Evolutionary conservation across 1,140 invertebrate genomes (phyloP), one percentile per base, ranked within the genome.

Genomic region (Eulimnadia texana): DNA sequence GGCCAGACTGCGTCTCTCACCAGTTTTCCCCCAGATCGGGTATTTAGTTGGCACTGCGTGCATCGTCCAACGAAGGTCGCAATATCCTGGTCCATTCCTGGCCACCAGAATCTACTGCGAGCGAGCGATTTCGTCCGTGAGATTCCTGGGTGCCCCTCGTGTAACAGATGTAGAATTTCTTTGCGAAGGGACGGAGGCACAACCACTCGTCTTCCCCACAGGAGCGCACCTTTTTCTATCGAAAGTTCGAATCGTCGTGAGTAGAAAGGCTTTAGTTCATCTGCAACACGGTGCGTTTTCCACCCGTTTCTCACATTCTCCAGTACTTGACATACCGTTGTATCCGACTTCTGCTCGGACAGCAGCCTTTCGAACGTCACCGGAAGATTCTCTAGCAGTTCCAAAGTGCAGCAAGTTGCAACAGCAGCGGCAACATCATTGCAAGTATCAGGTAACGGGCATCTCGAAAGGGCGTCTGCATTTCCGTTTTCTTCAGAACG

Each of bases 81-180:
- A 1, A 69, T 71, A 13, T 78, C 72, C 58, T 68, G 68, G 63
- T 81, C 74, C 0, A 79, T 73, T 29, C n/a, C n/a, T n/a, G n/a
- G n/a, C n/a, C n/a, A n/a, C n/a, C n/a, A n/a, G n/a, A n/a, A n/a
- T n/a, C n/a, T 66, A 67, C 11, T 70, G 71, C 77, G 75, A 81
- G 73, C 74, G 80, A 6, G 78, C 70, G 68, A 63, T 68, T 82
- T 82, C 77, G 80, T 82, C 0, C 68, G 70, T 0, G 72, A 72
- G 10, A 79, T 73, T 3, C 78, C 77, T 3, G 72, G 70, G 65
- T 81, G 79, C 3, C 70, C 72, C 11, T 61, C 54, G 67, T 80
- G 77, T n/a, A 79, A 62, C 58, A 72, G 66, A 28, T 72, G 56
- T 3, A 78, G 61, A 11, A 77, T 65, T 57, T 66, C 29, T 13